Percentiles rank a stretch among this genome's conserved stretches.
These are phyloP conservation scores for Mythimna albipuncta DNA, from an alignment of 2,888 invertebrate genomes.

Conservation along the genomic window DNA sequence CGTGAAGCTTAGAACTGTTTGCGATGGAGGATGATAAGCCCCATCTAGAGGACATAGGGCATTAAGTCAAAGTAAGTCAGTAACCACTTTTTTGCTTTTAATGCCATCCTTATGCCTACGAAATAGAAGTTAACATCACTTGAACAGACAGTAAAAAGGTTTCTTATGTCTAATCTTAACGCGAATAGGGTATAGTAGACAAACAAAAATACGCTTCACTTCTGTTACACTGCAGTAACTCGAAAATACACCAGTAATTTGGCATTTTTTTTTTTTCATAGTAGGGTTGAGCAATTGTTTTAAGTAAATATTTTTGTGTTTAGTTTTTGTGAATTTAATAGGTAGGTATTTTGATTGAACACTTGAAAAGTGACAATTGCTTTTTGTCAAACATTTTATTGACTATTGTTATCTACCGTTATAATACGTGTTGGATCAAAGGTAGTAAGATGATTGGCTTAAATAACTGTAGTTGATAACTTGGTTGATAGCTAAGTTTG, in stretches of 20 bases:
- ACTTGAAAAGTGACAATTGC: not conserved
- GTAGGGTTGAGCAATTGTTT: not conserved
- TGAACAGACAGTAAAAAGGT: too few species aligned
- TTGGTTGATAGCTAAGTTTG: slow-evolving; percentile 10
- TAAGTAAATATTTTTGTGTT: too few species aligned
- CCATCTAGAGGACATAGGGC: too few species aligned
- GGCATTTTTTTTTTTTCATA: not conserved
- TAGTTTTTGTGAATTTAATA: not conserved
- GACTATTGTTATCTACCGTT: not conserved
- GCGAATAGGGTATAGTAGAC: not conserved
- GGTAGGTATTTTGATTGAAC: not conserved
- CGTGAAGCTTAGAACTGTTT: too few species aligned
- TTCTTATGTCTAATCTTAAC: too few species aligned
- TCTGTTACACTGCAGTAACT: slow-evolving; percentile 24
- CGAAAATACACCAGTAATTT: slow-evolving; percentile 42
- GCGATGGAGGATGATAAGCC: too few species aligned
- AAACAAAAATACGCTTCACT: slow-evolving; percentile 20
- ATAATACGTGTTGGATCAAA: not conserved
- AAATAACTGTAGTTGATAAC: slow-evolving; percentile 7
- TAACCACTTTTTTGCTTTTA: too few species aligned
- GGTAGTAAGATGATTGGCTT: not conserved
- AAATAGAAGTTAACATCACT: too few species aligned
- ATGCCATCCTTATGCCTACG: too few species aligned
- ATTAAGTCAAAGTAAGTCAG: too few species aligned
- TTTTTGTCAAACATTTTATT: not conserved